phyloP scores from a whole-genome alignment of 1,140 invertebrate species.

The Temnothorax longispinosus region DNA sequence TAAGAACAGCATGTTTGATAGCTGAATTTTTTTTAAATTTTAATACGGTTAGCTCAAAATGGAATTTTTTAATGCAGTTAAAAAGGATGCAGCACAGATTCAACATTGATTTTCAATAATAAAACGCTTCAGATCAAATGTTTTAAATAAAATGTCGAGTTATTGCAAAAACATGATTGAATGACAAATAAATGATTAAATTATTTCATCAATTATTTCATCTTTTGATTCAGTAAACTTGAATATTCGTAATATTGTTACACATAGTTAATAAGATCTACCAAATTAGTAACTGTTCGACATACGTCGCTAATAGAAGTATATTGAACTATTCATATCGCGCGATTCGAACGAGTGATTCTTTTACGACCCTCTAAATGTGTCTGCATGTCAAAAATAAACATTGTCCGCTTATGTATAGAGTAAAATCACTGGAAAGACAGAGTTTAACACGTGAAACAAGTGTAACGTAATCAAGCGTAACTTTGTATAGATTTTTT shows the following conservation, averaged over 20 bases:
- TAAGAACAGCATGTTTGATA: conserved; percentile 8
- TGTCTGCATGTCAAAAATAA: conserved; percentile 19
- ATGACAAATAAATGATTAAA: background rate
- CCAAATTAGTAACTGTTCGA: background rate
- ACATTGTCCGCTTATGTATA: background rate
- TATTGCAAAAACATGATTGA: conserved; percentile 12
- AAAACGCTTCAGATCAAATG: background rate
- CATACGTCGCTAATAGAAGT: background rate
- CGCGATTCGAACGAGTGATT: background rate
- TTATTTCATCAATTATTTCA: conserved; percentile 20
- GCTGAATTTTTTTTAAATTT: background rate
- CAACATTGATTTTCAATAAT: conserved; percentile 7
- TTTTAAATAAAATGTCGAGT: conserved; percentile 43
- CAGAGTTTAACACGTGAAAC: background rate
- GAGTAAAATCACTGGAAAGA: conserved; percentile 7
- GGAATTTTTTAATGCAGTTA: conserved; percentile 7
- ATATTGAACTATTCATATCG: conserved; percentile 21
- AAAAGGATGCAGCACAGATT: background rate
- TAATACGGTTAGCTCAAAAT: background rate
- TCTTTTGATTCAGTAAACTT: background rate
- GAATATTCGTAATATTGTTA: conserved; percentile 12
- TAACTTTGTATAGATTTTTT: background rate
- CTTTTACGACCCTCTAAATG: conserved; percentile 5
- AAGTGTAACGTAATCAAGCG: background rate
- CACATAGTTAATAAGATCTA: conserved; percentile 10